These are phyloP conservation scores for Drosophila leonis DNA, from an alignment of 2,888 invertebrate species.

Conservation along the genomic window DNA sequence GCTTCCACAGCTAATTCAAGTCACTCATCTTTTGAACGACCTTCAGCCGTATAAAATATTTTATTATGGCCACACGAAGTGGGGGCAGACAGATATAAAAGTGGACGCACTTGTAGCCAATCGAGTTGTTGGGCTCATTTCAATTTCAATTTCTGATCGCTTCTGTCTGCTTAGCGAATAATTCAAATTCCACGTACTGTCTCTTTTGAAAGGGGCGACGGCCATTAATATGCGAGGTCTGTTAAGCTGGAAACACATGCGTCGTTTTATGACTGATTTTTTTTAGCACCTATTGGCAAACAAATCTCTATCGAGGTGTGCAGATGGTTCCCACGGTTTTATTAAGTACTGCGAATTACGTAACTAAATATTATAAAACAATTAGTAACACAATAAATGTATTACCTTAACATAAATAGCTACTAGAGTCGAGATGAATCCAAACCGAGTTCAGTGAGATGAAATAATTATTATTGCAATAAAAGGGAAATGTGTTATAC, in stretches of 20 bases:
- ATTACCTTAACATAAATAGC: background rate
- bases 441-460: background rate
- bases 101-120: conserved; percentile 59
- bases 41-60: conserved; percentile 56
- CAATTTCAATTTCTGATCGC: conserved; percentile 13
- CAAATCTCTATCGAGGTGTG: conserved; percentile 19
- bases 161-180: background rate
- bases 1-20: conserved; percentile 1
- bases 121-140: conserved; percentile 24
- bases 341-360: background rate
- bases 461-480: conserved; percentile 6
- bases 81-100: conserved; percentile 47
- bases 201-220: conserved; percentile 25
- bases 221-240: conserved; percentile 50
- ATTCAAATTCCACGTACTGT: conserved; percentile 59
- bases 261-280: conserved; percentile 41
- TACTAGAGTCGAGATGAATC: background rate
- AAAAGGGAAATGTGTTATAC: conserved; percentile 13
- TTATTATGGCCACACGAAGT: conserved; percentile 50
- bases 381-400: background rate
- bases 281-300: conserved; percentile 33
- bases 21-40: conserved; percentile 49
- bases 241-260: conserved; percentile 48
- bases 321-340: conserved; percentile 44
- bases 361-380: background rate